Base-by-base conservation (phyloP, 2,888 invertebrate genomes). In the Sthenelais limicola region DNA sequence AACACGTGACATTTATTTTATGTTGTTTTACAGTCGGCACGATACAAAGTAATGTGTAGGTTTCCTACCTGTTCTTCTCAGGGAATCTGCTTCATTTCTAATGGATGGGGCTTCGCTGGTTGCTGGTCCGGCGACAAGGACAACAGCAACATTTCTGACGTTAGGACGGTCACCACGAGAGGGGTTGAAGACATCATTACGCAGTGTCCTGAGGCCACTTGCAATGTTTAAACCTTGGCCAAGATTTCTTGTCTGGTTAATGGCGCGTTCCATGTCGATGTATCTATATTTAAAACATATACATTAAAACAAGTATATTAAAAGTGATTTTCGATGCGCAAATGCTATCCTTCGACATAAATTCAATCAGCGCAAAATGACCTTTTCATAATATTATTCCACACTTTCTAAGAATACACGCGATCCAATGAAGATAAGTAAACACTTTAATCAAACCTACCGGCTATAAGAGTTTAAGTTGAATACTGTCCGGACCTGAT, bases 391-490 rank as follows among this genome's bases (percentile, higher is more conserved):
- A n/a, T n/a, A n/a, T n/a, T n/a, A n/a, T n/a, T n/a, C n/a, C n/a
- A n/a, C n/a, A n/a, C n/a, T n/a, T n/a, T n/a, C n/a, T n/a, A n/a
- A n/a, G n/a, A n/a, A n/a, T n/a, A n/a, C n/a, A n/a, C n/a, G n/a
- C n/a, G n/a, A n/a, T n/a, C n/a, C n/a, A n/a, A n/a, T n/a, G n/a
- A n/a, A n/a, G n/a, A n/a, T n/a, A n/a, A n/a, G n/a, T 43, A 15
- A 12, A 9, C 15, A 43, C 43, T 43, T 12, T 12, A 43, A 21
- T 7, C 9, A 7, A n/a, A 56, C 52, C 24, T 32, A 56, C 56
- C 56, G 12, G 30, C 18, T 35, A 68, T 68, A 75, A n/a, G 24
- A n/a, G 43, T 35, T 62, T 47, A 75, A 62, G 24, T 52, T 21
- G 71, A 76, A 74, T 24, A 26, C 48, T 3, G 21, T 3, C 7